phyloP scores from a whole-genome alignment of 2,888 invertebrate genomes.

The Sphaeridia pumilis region DNA sequence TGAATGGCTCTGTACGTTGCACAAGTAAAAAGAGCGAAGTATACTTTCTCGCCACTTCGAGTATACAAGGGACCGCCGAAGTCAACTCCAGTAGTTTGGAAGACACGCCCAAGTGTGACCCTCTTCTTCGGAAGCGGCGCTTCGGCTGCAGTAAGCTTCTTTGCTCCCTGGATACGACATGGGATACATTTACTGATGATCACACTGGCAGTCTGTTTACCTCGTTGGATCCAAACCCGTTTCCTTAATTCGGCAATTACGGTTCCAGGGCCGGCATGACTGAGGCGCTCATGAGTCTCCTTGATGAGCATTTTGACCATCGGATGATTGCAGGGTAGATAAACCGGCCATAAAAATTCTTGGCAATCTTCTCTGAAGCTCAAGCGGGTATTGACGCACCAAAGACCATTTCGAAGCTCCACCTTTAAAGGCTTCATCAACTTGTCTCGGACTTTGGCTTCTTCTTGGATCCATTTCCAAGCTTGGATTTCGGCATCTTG shows the following conservation, averaged over 20 bases:
- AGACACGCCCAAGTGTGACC: background rate
- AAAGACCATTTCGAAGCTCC: background rate
- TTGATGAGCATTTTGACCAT: constrained; percentile 26
- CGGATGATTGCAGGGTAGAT: constrained; percentile 34
- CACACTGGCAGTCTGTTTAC: background rate
- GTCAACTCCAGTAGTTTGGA: constrained; percentile 1
- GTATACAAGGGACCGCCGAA: background rate
- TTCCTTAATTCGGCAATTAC: background rate
- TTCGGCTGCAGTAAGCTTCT: background rate
- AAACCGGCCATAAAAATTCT: constrained; percentile 33
- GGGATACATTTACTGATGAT: background rate
- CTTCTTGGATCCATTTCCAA: constrained; percentile 1
- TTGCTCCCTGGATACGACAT: background rate
- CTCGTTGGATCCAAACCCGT: background rate
- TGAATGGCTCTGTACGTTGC: too few species aligned
- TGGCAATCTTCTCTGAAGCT: constrained; percentile 21
- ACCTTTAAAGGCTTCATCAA: background rate
- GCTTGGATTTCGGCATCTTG: background rate
- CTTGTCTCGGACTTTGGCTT: background rate
- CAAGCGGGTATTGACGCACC: constrained; percentile 9
- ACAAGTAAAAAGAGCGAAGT: constrained; percentile 40
- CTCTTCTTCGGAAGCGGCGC: background rate
- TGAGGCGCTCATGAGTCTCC: background rate
- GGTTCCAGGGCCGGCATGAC: constrained; percentile 3
- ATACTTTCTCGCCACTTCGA: constrained; percentile 28